Base-by-base conservation (phyloP, 2,113 vertebrate species). In the Seriola rivoliana region DNA sequence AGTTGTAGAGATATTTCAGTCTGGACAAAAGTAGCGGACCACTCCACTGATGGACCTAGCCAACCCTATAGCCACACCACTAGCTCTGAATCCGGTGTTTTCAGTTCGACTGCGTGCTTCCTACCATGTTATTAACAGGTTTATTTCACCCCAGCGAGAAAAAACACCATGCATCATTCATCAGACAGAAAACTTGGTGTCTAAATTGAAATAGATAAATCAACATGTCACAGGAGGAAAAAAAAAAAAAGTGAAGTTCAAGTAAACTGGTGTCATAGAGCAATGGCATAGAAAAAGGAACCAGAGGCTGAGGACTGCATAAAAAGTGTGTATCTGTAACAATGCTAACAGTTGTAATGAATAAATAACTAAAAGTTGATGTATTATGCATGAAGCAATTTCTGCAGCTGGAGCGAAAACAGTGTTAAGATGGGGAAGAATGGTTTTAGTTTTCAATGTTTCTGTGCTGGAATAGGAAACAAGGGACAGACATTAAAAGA, bases 331-430 rank as follows among this genome's bases (percentile, higher is more conserved):
- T 75, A 85, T 91, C 75, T 88, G 81, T 88, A 81, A 93, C 48
- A 70, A 90, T 78, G 69, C 88, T 88, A 91, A 92, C 88, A 84
- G 71, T 85, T 75, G 85, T 91, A 89, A 93, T 92, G 85, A 94
- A 93, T 94, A 94, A 93, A 92, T 92, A 92, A 93, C 90, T 80
- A 80, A 88, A 90, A 75, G 69, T 66, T 71, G 36, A 93, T 93
- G 87, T 80, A 89, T 94, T 90, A 93, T 92, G 89, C 84, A 92
- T 93, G 81, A 89, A 83, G 88, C 77, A 80, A 89, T 92, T 91
- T 87, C 67, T 91, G 85, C 80, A 89, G 80, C 82, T 77, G 74
- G 77, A 77, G 78, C 67, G 79, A 85, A 89, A 88, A 88, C 29
- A 25, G 50, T 80, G 71, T 89, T 84, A 85, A 82, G 91, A 85